Evolutionary conservation across 2,113 vertebrate species (phyloP), one percentile per base, ranked within the genome.

Genomic region (Sciurus niger): DNA sequence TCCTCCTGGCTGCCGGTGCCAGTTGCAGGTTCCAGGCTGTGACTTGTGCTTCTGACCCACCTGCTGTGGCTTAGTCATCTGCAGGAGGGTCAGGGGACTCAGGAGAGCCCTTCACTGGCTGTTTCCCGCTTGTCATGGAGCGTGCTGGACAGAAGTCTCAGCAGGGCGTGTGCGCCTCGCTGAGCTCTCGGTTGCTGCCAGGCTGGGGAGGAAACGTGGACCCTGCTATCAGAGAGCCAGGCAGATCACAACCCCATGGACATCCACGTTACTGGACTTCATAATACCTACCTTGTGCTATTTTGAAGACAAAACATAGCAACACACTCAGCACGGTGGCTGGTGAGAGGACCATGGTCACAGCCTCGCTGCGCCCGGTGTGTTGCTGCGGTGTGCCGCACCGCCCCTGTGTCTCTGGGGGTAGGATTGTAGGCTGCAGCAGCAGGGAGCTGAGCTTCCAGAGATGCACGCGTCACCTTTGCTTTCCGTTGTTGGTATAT

Each of bases 81-180:
- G 28, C 28, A 34, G 10, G 51, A 34, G 51, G 7, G 25, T 83
- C 8, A 25, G 16, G 12, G 63, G 18, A 9, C 32, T 91, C n/a
- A n/a, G 79, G 22, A 28, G 46, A 73, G n/a, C 10, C 2, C 28
- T 43, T 25, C 7, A 8, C 63, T 79, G 32, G 65, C n/a, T 40
- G 18, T 34, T 18, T 28, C 37, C 16, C 6, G 22, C 13, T 53
- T 2, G 43, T 58, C 25, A 58, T 18, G 22, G 55, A 58, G 7
- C 32, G n/a, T 74, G 8, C 55, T 46, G 34, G 58, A 30, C 32
- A 2, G 1, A 40, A 48, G 67, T 48, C 46, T 74, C 65, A 67
- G 32, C 8, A 34, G 34, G 25, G 43, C 0, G 24, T 4, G 32
- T 11, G 1, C 3, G 1, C 13, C 17, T 58, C 37, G 3, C 11